Percentiles rank a stretch among this genome's conserved stretches.
These are phyloP conservation scores for Boloria euphrosyne DNA, from an alignment of 2,888 invertebrate species.

Conservation along the genomic window DNA sequence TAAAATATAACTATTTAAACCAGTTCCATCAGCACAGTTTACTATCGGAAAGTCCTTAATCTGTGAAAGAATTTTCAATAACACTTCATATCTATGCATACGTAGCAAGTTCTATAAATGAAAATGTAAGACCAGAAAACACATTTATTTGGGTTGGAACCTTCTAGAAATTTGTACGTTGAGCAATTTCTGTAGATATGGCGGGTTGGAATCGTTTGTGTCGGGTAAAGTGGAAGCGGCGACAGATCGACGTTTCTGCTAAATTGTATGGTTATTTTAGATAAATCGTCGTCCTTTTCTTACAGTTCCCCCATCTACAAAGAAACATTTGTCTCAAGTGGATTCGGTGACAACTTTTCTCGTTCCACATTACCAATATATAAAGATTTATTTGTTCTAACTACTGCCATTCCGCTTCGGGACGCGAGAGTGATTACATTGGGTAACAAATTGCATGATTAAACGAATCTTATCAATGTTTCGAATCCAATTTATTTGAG, in stretches of 20 bases:
- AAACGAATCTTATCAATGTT: slow-evolving; percentile 42
- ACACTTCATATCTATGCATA: background rate
- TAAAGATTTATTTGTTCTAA: slow-evolving; percentile 49
- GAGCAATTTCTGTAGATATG: slow-evolving; percentile 76
- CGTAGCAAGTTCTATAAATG: slow-evolving; percentile 63
- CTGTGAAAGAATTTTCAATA: background rate
- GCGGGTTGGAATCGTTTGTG: slow-evolving; percentile 76
- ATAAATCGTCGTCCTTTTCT: slow-evolving; percentile 74
- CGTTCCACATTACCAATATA: slow-evolving; percentile 50
- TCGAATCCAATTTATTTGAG: slow-evolving; percentile 55
- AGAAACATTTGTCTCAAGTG: slow-evolving; percentile 73
- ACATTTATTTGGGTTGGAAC: slow-evolving; percentile 67
- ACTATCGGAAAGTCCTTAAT: background rate
- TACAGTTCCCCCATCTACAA: slow-evolving; percentile 72
- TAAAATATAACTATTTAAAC: no score
- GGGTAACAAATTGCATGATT: slow-evolving; percentile 41
- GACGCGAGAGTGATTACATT: slow-evolving; percentile 38
- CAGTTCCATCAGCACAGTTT: background rate
- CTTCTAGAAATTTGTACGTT: slow-evolving; percentile 65
- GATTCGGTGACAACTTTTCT: slow-evolving; percentile 66
- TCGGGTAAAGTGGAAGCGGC: slow-evolving; percentile 75
- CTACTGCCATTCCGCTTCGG: slow-evolving; percentile 38
- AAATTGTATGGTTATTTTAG: slow-evolving; percentile 79
- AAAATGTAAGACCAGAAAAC: slow-evolving; percentile 68
- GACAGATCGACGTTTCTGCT: slow-evolving; percentile 72